Evolutionary conservation across 2,888 invertebrate genomes (phyloP).

Genomic region (Myopa testacea): DNA sequence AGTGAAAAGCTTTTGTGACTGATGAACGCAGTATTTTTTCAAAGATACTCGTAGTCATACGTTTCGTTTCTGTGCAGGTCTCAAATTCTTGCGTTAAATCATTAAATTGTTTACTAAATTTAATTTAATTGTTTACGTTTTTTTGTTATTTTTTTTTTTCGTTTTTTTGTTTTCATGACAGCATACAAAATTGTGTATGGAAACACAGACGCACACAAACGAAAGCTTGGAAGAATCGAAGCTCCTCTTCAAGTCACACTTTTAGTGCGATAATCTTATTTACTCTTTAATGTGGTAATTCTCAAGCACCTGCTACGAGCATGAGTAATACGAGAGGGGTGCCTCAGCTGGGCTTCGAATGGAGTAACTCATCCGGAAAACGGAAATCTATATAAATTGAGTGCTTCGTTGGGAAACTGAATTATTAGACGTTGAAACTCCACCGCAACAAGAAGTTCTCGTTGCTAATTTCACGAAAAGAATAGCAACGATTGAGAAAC

Average conservation of each 20-base stretch:
- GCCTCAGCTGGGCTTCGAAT: conserved; percentile 44
- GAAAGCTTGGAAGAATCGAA: neutral
- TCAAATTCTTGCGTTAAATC: too few species aligned
- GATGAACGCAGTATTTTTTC: neutral
- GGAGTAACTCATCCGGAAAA: conserved; percentile 64
- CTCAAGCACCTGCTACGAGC: conserved; percentile 24
- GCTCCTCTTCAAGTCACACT: neutral
- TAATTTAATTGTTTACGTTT: neutral
- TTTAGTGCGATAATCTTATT: conserved; percentile 1
- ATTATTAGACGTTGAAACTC: conserved; percentile 53
- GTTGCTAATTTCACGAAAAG: neutral
- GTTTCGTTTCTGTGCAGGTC: too few species aligned
- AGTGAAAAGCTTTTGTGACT: conserved; percentile 10
- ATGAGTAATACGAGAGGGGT: conserved; percentile 5
- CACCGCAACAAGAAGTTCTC: conserved; percentile 24
- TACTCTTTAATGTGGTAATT: conserved; percentile 36
- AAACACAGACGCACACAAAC: neutral
- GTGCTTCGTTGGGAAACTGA: conserved; percentile 57
- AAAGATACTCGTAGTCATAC: too few species aligned
- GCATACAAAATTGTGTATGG: neutral
- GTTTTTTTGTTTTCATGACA: neutral
- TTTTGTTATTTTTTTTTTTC: neutral
- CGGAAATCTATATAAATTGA: conserved; percentile 63
- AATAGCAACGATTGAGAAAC: neutral
- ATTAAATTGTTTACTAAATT: too few species aligned